Conservation (phyloP, 2,797 vertebrate genomes). For the Chelmon rostratus region DNA sequence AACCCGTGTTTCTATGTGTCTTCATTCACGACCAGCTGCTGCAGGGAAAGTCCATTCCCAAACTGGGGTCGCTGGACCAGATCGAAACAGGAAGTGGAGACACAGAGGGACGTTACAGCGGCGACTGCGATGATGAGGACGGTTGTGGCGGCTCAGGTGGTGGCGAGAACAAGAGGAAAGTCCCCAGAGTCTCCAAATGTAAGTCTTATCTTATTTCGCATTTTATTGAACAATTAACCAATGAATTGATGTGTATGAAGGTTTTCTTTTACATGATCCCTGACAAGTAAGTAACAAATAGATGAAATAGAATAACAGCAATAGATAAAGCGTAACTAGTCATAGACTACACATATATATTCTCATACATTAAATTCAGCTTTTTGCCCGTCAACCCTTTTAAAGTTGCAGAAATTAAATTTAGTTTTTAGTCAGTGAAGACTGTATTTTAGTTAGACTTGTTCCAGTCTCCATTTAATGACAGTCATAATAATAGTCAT, state of each 20-base stretch:
- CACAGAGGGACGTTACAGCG: slow-evolving; percentile 84
- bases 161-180: slow-evolving; percentile 81
- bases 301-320: not conserved
- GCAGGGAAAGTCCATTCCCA: slow-evolving; percentile 88
- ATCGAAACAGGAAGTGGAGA: slow-evolving; percentile 89
- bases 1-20: not conserved
- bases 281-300: not conserved
- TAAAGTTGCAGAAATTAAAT: slow-evolving; percentile 7
- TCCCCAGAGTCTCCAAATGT: slow-evolving; percentile 82
- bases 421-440: slow-evolving; percentile 27
- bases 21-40: slow-evolving; percentile 81
- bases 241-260: not conserved
- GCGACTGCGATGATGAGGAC: slow-evolving; percentile 94
- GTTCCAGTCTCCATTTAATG: slow-evolving; percentile 72
- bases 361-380: not conserved
- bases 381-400: not conserved
- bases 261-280: not conserved
- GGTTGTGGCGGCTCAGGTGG: slow-evolving; percentile 89
- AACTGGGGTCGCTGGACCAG: slow-evolving; percentile 85
- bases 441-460: slow-evolving; percentile 72
- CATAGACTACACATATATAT: too few relatives aligned
- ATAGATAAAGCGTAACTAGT: not conserved
- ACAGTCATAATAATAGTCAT: slow-evolving; percentile 79
- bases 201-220: slow-evolving; percentile 75
- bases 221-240: not conserved